A percentile compares a stretch with the other conserved stretches of the same genome.
Evolutionary conservation across 2,797 vertebrate genomes (phyloP).

Genomic region (Coregonus ussuriensis): DNA sequence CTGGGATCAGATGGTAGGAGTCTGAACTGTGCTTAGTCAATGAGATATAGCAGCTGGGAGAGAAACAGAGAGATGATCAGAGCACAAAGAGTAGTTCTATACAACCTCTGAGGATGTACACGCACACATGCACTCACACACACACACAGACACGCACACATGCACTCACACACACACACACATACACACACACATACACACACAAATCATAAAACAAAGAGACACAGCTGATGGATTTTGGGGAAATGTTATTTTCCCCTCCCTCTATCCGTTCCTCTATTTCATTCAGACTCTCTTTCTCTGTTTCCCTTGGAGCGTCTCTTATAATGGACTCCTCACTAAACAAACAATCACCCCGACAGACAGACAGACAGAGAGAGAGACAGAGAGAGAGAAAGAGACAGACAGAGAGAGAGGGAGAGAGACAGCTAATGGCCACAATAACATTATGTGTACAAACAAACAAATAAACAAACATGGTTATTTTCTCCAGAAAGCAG

Average conservation of each 20-base stretch:
- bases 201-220: too few species aligned
- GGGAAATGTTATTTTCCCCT: not conserved
- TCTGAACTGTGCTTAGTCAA: constrained; percentile 49
- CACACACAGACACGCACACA: not conserved
- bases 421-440: constrained; percentile 16
- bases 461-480: too few species aligned
- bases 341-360: not conserved
- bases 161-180: not conserved
- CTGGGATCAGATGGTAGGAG: constrained; percentile 56
- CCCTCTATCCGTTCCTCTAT: not conserved
- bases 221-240: not conserved
- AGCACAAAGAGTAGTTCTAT: not conserved
- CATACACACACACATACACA: not conserved
- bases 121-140: not conserved
- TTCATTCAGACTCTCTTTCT: not conserved
- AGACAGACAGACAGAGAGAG: not conserved
- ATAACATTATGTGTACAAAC: too few species aligned
- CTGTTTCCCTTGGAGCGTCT: not conserved
- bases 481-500: too few species aligned
- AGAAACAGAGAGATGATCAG: constrained; percentile 38
- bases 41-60: constrained; percentile 36
- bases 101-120: not conserved
- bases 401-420: not conserved
- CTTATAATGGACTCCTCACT: not conserved
- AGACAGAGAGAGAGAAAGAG: too few species aligned